Percentiles rank a stretch among this genome's conserved stretches.
These are phyloP conservation scores for Pseudobourletiella spinata DNA, from an alignment of 1,140 invertebrate genomes.

Conservation along the genomic window DNA sequence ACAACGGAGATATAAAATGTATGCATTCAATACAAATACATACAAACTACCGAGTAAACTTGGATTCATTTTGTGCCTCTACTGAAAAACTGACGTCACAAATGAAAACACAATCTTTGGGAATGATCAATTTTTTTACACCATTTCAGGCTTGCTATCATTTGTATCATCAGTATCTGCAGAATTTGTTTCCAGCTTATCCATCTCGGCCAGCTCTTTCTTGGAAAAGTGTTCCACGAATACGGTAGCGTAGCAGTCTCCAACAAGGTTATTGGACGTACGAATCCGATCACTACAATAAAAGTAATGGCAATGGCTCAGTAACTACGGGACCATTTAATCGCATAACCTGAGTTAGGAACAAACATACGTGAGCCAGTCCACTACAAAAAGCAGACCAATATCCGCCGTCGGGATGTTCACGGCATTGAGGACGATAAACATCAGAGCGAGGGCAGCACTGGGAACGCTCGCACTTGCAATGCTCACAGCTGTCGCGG, in stretches of 20 bases:
- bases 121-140: too few relatives aligned
- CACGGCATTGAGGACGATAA: constrained; percentile 75
- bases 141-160: too few relatives aligned
- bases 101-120: too few relatives aligned
- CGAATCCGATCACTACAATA: constrained; percentile 66
- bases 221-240: constrained; percentile 74
- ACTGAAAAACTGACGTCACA: too few relatives aligned
- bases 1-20: too few relatives aligned
- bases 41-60: too few relatives aligned
- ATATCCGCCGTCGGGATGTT: constrained; percentile 71
- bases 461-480: constrained; percentile 89
- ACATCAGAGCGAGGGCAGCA: constrained; percentile 76
- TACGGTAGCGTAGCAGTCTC: constrained; percentile 77
- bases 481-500: constrained; percentile 81
- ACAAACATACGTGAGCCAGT: constrained; percentile 79
- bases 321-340: constrained; percentile 8
- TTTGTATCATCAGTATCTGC: too few relatives aligned
- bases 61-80: too few relatives aligned
- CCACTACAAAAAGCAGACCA: constrained; percentile 73
- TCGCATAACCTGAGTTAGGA: too few relatives aligned
- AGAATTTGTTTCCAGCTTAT: constrained; percentile 13
- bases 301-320: constrained; percentile 14
- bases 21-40: not conserved
- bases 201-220: constrained; percentile 62
- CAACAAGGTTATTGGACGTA: constrained; percentile 78